Evolutionary conservation across 2,113 vertebrate genomes (phyloP), one percentile per base, ranked within the genome.

Genomic region (Tragelaphus scriptus): DNA sequence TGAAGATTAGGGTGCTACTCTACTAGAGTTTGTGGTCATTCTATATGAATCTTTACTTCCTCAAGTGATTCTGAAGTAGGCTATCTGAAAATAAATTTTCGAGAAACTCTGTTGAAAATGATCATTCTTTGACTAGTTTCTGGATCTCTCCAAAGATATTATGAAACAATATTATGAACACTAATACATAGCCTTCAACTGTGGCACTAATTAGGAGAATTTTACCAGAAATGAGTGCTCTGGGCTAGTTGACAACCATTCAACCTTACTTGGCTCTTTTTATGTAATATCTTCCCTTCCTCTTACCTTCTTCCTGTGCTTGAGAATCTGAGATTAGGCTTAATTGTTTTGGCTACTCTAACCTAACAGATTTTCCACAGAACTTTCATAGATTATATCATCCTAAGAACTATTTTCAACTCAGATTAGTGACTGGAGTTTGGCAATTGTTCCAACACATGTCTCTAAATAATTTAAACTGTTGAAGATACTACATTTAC

Each of bases 1-100:
- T 7, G 26, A 49, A 49, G 2, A 32, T 58, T 28, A 85, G 4
- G 0, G 3, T 1, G 2, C 7, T 40, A 9, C n/a, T 9, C 12
- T 51, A 23, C 3, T 32, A 55, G 13, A 80, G 11, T 21, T 59
- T 15, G 28, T 36, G 11, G 58, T 91, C 25, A 93, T 91, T 85
- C 53, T 80, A 5, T 4, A 19, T 12, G 15, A 55, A 25, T 23
- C 26, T 95, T 44, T 21, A n/a, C 15, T 88, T 77, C 82, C 9
- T 51, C 44, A 14, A 5, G 3, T 47, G n/a, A 65, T 47, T 77
- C 25, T 28, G 47, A 71, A 28, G 2, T 28, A 80, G 44, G 10
- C n/a, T 11, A 1, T 32, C 51, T 53, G 15, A 82, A 88, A 40
- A 21, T 65, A 71, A 90, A 85, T 47, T 17, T 68, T 79, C 0